phyloP scores from a whole-genome alignment of 2,888 invertebrate genomes.

The Drosophila villosipedis region DNA sequence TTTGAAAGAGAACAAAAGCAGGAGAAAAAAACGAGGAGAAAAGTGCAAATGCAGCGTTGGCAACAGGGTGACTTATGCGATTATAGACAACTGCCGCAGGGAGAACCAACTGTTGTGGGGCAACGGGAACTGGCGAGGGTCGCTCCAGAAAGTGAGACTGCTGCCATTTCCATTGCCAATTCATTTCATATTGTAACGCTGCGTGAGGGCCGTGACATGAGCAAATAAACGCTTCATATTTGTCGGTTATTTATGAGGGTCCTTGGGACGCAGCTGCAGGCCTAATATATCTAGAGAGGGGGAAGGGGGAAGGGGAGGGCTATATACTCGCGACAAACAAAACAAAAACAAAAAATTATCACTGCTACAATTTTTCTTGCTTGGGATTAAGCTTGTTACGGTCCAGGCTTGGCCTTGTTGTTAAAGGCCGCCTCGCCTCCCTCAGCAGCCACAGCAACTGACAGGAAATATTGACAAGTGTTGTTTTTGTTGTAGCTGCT shows the following conservation, averaged over 20 bases:
- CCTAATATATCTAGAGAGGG: slow-evolving; percentile 20
- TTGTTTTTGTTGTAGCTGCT: slow-evolving; percentile 11
- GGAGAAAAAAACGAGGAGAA: slow-evolving; percentile 45
- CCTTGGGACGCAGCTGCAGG: slow-evolving; percentile 76
- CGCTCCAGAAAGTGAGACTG: slow-evolving; percentile 34
- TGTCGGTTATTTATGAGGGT: slow-evolving; percentile 82
- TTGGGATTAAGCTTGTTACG: slow-evolving; percentile 75
- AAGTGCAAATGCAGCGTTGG: slow-evolving; percentile 75
- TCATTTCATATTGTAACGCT: slow-evolving; percentile 58
- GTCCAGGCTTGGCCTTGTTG: slow-evolving; percentile 43
- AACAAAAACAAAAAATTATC: slow-evolving; percentile 58
- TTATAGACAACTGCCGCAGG: slow-evolving; percentile 82
- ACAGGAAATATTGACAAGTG: slow-evolving; percentile 54
- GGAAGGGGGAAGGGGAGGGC: slow-evolving; percentile 6
- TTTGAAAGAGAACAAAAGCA: slow-evolving; percentile 37
- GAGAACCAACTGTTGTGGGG: slow-evolving; percentile 1
- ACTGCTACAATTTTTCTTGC: slow-evolving; percentile 74
- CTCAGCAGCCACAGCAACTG: not conserved
- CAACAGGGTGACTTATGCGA: slow-evolving; percentile 84
- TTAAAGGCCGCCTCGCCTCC: slow-evolving; percentile 17
- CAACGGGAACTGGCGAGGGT: slow-evolving; percentile 24
- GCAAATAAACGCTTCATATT: slow-evolving; percentile 82
- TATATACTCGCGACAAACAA: slow-evolving; percentile 16
- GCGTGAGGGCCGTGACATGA: slow-evolving; percentile 77
- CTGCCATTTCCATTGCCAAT: slow-evolving; percentile 56